These are phyloP conservation scores for Chaetophractus vellerosus DNA, from an alignment of 2,797 vertebrate species.

Conservation along the genomic window DNA sequence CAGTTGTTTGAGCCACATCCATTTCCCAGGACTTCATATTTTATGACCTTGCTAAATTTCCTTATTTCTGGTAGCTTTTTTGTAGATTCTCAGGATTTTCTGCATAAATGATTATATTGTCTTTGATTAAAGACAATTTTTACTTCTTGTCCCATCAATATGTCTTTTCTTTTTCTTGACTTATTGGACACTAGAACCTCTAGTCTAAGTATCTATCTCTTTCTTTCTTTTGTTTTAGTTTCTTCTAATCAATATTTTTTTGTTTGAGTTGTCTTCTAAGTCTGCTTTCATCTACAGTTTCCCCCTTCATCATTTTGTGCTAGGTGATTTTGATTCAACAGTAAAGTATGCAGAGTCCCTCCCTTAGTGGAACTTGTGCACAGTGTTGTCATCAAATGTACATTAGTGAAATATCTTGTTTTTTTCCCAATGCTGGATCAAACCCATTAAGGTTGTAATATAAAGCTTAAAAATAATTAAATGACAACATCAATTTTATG, in stretches of 20 bases:
- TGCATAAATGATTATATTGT: neutral
- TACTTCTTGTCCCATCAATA: too few species aligned
- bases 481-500: neutral
- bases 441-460: neutral
- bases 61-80: conserved; percentile 17
- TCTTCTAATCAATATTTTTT: neutral
- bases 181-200: neutral
- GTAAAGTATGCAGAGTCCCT: neutral
- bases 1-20: too few species aligned
- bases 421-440: neutral
- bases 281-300: neutral
- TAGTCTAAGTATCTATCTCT: neutral
- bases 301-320: neutral
- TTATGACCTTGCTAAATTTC: neutral
- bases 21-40: too few species aligned
- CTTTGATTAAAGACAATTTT: conserved; percentile 7
- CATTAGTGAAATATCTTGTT: neutral
- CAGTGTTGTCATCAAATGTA: neutral
- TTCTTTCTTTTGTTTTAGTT: neutral
- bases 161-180: neutral
- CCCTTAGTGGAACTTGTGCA: neutral
- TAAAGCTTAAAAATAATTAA: conserved; percentile 29
- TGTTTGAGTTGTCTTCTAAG: neutral
- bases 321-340: neutral
- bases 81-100: neutral